Base-by-base conservation (phyloP, 2,797 vertebrate species). In the Sebastes vulpes region DNA sequence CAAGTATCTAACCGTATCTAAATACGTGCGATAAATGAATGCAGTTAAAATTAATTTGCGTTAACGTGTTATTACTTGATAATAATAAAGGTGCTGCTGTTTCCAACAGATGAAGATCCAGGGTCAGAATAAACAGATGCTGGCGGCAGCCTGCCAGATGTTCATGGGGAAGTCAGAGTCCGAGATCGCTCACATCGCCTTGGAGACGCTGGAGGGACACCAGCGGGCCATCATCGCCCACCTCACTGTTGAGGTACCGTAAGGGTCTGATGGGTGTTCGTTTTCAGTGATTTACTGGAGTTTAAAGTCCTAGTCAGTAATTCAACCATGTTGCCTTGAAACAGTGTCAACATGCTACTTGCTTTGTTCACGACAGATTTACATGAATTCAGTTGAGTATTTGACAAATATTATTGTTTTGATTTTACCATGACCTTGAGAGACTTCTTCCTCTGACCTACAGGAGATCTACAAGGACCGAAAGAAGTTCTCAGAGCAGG, bases 381-480 rank as follows among this genome's bases (percentile, higher is more conserved):
- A 57, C 21, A 53, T 53, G 12, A 5, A 31, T 53, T 23, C 11
- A 23, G 28, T 52, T 12, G 32, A 66, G 52, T 26, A n/a, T 69
- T 67, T 52, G 23, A 48, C 28, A 31, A 26, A 25, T 18, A 26
- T 32, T 4, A 4, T 20, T 25, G 29, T 42, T 67, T 9, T 21
- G 56, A 38, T 60, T 28, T 16, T 16, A 1, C 25, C n/a, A 12
- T 48, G 31, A 61, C 23, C 5, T 28, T 26, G 2, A 63, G 12
- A 42, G 25, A n/a, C 7, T 6, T 25, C 16, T 76, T 31, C 54
- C 7, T 61, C 18, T 50, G 23, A 1, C 18, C 32, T 35, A 1
- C 79, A 98, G 98, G 98, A 99, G 90, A 98, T 98, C 94, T 98
- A 99, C 90, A 98, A 98, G 90, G 98, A 99, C 93, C 90, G 98